Conservation (phyloP, 1,140 invertebrate genomes). For the Diabrotica virgifera region DNA sequence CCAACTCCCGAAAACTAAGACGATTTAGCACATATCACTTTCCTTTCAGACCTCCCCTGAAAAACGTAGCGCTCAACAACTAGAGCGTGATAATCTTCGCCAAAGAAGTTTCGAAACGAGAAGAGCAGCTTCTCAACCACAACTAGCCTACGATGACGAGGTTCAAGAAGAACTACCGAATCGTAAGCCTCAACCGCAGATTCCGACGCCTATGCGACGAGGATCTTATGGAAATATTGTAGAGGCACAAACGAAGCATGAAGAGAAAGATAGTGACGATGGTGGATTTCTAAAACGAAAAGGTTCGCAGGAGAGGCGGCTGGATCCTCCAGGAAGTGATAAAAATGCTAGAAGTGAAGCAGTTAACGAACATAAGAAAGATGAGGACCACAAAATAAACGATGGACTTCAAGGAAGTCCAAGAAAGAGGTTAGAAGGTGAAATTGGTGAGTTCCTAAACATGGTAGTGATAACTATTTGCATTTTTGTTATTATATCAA, state of each 20-base stretch:
- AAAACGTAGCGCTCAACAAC: constrained; percentile 55
- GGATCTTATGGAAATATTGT: constrained; percentile 58
- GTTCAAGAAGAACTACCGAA: constrained; percentile 35
- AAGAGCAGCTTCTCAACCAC: constrained; percentile 63
- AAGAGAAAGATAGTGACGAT: constrained; percentile 58
- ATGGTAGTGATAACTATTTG: neutral
- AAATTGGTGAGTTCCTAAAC: constrained; percentile 37
- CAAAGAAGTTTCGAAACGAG: constrained; percentile 56
- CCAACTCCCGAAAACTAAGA: too few relatives aligned
- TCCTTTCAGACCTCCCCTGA: constrained; percentile 24
- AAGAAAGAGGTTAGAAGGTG: constrained; percentile 41
- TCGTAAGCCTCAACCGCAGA: constrained; percentile 48
- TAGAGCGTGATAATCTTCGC: constrained; percentile 55
- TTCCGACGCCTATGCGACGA: constrained; percentile 45
- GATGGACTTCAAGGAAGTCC: constrained; percentile 38
- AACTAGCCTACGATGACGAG: constrained; percentile 59
- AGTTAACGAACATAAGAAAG: constrained; percentile 12
- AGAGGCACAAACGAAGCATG: constrained; percentile 44
- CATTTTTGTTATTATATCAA: too few relatives aligned
- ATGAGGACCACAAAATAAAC: constrained; percentile 33
- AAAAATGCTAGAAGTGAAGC: constrained; percentile 14
- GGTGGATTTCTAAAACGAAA: constrained; percentile 53
- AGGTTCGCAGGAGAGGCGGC: constrained; percentile 18
- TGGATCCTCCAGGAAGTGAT: constrained; percentile 6
- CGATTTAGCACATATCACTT: too few relatives aligned